Base-by-base conservation (phyloP, 1,140 invertebrate species). In the Anastatus disparis region DNA sequence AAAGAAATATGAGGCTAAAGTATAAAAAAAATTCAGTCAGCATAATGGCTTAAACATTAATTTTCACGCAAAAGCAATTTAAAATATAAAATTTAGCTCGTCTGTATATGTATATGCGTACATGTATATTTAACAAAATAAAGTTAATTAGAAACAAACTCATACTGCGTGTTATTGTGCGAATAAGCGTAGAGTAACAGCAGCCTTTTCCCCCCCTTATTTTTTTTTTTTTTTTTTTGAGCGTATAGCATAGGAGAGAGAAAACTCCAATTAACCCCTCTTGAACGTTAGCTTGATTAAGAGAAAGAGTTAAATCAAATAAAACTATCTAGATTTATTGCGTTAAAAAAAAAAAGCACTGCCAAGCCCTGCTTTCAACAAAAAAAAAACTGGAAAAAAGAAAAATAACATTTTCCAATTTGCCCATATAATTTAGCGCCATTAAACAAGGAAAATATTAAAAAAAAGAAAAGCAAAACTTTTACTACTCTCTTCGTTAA, bases 101-200 rank as follows among this genome's bases (percentile, higher is more conserved):
- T n/a, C n/a, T n/a, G n/a, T n/a, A n/a, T n/a, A n/a, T n/a, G n/a
- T n/a, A n/a, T n/a, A n/a, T n/a, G n/a, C n/a, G n/a, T n/a, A n/a
- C n/a, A n/a, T 7, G 2, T 8, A 27, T 42, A 38, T 38, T 56
- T 58, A 17, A 13, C 24, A 50, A 50, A 35, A 38, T 63, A 35
- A 44, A 66, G 38, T 46, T 66, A 56, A 66, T 55, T 15, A 66
- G 64, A 56, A 56, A 66, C 24, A n/a, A 7, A 31, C 13, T 35
- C n/a, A 48, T 48, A 62, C 42, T 50, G 59, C 44, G n/a, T 46
- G 63, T 46, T 65, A 65, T 42, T 20, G 52, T 55, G 27, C 15
- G 26, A 29, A 35, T 35, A 58, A 40, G 12, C 15, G 35, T 40
- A 52, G 38, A 29, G n/a, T n/a, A n/a, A n/a, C 9, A 55, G 17